A percentile compares a stretch with the other conserved stretches of the same genome.
These are phyloP conservation scores for Drosophila melanocephala DNA, from an alignment of 2,888 invertebrate species.

Conservation along the genomic window DNA sequence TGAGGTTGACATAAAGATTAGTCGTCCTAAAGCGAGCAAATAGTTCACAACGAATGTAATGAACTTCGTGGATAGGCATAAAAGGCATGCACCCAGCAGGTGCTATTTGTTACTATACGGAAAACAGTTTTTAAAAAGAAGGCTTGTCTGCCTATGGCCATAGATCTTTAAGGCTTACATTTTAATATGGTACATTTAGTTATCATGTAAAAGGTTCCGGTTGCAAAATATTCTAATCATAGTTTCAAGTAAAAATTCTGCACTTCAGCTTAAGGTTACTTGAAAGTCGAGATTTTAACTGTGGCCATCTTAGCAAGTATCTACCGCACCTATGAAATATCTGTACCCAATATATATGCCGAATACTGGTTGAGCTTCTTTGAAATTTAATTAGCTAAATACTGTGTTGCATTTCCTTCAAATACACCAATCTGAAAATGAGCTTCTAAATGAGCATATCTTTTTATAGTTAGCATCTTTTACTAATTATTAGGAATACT, in stretches of 20 bases:
- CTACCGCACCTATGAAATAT: not conserved
- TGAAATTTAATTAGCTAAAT: slow-evolving; percentile 13
- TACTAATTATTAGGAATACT: not conserved
- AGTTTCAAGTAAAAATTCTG: slow-evolving; percentile 63
- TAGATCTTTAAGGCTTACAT: slow-evolving; percentile 22
- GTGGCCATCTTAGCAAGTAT: slow-evolving; percentile 9
- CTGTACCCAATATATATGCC: not conserved
- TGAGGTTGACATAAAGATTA: slow-evolving; percentile 27
- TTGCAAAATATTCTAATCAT: slow-evolving; percentile 76
- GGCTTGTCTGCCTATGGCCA: slow-evolving; percentile 8
- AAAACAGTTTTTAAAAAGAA: slow-evolving; percentile 11
- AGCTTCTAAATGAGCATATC: too few species aligned
- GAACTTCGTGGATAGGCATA: not conserved
- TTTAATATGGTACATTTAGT: not conserved
- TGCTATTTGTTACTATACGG: not conserved
- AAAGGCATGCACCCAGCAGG: not conserved
- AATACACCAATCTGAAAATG: not conserved
- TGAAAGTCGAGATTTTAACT: not conserved
- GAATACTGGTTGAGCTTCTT: not conserved
- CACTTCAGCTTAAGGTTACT: not conserved
- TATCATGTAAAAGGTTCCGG: not conserved
- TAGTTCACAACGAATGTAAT: slow-evolving; percentile 2
- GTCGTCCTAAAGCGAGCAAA: too few species aligned
- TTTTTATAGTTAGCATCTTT: not conserved
- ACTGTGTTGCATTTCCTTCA: not conserved